phyloP scores from a whole-genome alignment of 2,797 vertebrate species.

The Thripadectes ignobilis region DNA sequence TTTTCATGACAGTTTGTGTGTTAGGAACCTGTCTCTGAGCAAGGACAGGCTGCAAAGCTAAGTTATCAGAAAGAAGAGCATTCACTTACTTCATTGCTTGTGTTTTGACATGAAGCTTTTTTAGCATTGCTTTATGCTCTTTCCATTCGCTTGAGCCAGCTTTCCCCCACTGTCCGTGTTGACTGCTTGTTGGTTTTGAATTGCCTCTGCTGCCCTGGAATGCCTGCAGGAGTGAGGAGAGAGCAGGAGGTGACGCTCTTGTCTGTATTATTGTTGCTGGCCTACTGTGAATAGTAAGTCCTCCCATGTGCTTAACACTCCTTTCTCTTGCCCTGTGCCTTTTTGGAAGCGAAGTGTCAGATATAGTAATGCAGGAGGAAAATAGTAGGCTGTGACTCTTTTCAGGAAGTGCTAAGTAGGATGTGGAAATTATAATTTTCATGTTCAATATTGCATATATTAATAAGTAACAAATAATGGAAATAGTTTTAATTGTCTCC shows the following conservation, averaged over 20 bases:
- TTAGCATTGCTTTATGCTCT: not conserved
- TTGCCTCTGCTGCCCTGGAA: not conserved
- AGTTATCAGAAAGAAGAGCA: not conserved
- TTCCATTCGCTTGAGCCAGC: not conserved
- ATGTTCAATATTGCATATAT: rapidly evolving
- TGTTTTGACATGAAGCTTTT: not conserved
- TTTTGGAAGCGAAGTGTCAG: not conserved
- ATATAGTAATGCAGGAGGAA: not conserved
- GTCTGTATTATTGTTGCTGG: not conserved
- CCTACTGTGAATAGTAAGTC: not conserved
- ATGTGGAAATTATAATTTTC: not conserved
- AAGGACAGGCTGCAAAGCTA: not conserved
- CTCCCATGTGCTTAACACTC: not conserved
- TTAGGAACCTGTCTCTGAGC: not conserved
- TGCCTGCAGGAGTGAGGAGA: not conserved
- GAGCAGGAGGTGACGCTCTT: not conserved
- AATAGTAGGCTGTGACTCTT: not conserved
- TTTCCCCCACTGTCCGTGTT: not conserved
- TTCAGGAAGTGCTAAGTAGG: rapidly evolving
- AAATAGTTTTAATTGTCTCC: not conserved
- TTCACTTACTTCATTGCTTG: not conserved
- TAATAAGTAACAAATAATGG: not conserved
- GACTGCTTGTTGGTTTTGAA: not conserved
- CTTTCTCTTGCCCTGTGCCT: rapidly evolving
- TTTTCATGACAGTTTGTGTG: not conserved